Conservation (phyloP, 2,888 invertebrate genomes). For the Notodonta ziczac region DNA sequence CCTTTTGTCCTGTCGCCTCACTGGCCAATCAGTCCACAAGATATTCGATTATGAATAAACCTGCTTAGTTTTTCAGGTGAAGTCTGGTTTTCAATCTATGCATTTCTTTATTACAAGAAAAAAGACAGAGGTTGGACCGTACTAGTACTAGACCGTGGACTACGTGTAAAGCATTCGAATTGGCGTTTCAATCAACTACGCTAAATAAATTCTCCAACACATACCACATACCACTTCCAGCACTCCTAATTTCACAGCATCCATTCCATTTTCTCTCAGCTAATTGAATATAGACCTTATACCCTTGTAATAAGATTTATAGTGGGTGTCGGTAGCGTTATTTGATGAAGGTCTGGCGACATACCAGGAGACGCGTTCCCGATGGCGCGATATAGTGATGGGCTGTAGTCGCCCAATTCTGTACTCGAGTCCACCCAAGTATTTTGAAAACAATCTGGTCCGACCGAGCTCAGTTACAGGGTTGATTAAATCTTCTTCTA, state of each 20-base stretch:
- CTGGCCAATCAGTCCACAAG: too few relatives aligned
- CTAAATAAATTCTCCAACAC: not conserved
- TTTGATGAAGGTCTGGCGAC: conserved; percentile 29
- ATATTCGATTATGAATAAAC: too few relatives aligned
- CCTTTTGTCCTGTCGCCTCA: too few relatives aligned
- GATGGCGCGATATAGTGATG: not conserved
- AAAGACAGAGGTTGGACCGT: too few relatives aligned
- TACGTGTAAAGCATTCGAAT: too few relatives aligned
- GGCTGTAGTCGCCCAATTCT: not conserved
- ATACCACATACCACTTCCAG: conserved; percentile 25
- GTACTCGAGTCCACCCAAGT: not conserved
- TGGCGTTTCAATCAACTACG: not conserved
- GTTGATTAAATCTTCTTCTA: too few relatives aligned
- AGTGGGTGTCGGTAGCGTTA: conserved; percentile 15
- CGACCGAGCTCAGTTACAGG: too few relatives aligned
- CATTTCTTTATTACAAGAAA: too few relatives aligned
- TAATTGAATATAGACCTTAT: conserved; percentile 40
- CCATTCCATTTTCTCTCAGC: conserved; percentile 27
- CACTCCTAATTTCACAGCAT: conserved; percentile 8
- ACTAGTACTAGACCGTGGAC: too few relatives aligned
- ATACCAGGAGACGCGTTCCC: conserved; percentile 19
- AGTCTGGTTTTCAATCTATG: too few relatives aligned
- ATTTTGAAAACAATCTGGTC: not conserved
- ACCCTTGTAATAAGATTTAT: conserved; percentile 33
- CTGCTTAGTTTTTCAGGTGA: too few relatives aligned